Conservation (phyloP, 2,113 vertebrate genomes). For the Ascaphus truei region DNA sequence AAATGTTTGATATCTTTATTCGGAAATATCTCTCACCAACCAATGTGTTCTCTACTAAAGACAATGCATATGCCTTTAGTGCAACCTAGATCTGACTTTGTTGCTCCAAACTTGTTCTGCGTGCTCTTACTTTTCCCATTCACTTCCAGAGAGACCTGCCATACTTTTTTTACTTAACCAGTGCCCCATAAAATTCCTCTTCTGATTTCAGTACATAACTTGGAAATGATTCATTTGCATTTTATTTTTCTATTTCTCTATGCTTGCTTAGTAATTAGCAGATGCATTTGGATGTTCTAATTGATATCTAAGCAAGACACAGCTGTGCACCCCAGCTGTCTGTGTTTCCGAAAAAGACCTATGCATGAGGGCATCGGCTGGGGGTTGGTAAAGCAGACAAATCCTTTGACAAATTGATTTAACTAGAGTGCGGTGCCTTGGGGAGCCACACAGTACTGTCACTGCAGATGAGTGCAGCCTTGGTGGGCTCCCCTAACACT, state of each 20-base stretch:
- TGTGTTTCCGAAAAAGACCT: constrained; percentile 38
- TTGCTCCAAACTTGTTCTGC: too few species aligned
- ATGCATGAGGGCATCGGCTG: constrained; percentile 4
- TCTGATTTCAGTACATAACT: constrained; percentile 30
- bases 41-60: too few species aligned
- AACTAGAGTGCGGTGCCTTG: constrained; percentile 45
- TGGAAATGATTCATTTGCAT: constrained; percentile 44
- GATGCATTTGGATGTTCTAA: constrained; percentile 56
- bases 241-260: constrained; percentile 36
- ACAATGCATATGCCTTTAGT: too few species aligned
- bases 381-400: constrained; percentile 25
- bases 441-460: constrained; percentile 41
- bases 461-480: constrained; percentile 43
- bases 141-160: too few species aligned
- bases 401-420: constrained; percentile 54
- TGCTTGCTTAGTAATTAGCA: constrained; percentile 55
- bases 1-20: too few species aligned
- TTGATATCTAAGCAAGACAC: constrained; percentile 52
- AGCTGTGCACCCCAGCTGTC: constrained; percentile 59
- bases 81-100: too few species aligned
- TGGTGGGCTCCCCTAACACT: constrained; percentile 31
- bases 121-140: too few species aligned
- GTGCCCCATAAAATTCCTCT: background rate
- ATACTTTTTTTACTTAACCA: background rate
- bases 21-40: too few species aligned